phyloP scores from a whole-genome alignment of 2,113 vertebrate genomes.

The Syrmaticus mikado region DNA sequence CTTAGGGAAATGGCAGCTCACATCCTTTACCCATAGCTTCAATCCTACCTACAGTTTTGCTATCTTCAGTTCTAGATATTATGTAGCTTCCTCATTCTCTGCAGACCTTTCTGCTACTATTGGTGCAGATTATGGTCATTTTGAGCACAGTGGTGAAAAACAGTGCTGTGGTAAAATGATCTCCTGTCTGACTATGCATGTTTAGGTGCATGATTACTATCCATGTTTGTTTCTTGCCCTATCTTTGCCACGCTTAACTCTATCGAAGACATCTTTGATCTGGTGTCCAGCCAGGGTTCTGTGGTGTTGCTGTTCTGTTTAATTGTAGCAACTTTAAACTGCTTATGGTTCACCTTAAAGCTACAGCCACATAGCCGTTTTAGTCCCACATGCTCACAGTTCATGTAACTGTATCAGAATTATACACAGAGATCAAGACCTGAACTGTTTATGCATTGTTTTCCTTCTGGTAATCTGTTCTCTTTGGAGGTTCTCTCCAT shows the following conservation, averaged over 20 bases:
- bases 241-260: neutral
- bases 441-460: neutral
- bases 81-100: neutral
- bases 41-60: no score
- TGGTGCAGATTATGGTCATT: fast-evolving
- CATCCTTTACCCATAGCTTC: neutral
- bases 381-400: neutral
- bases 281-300: neutral
- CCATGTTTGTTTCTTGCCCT: neutral
- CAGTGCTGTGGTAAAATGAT: neutral
- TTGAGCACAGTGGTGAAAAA: neutral
- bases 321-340: neutral
- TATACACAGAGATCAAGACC: neutral
- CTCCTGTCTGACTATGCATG: neutral
- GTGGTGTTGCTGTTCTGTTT: neutral
- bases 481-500: neutral
- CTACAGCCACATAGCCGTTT: neutral
- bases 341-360: neutral
- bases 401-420: neutral
- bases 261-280: neutral
- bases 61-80: neutral
- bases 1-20: neutral
- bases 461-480: neutral
- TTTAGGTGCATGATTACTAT: neutral
- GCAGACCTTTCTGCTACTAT: neutral